A percentile compares a stretch with the other conserved stretches of the same genome.
phyloP scores from a whole-genome alignment of 1,140 invertebrate species.

The Pararge aegeria region DNA sequence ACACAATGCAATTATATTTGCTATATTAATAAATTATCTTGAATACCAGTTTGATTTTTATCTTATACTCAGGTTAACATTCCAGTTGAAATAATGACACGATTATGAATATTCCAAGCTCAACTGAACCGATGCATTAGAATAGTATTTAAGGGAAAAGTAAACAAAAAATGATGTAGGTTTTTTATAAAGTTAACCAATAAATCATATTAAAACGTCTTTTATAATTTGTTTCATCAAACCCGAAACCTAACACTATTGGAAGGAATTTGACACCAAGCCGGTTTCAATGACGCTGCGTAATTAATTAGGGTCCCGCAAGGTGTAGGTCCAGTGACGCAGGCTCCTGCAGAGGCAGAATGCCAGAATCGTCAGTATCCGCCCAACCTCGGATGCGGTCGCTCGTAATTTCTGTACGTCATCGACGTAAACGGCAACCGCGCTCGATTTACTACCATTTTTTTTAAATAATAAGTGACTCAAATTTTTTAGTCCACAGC shows the following conservation, averaged over 20 bases:
- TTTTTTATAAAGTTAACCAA: background rate
- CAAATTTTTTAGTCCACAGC: background rate
- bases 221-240: constrained; percentile 20
- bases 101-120: too few species aligned
- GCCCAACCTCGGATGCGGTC: constrained; percentile 42
- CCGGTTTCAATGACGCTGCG: constrained; percentile 52
- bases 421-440: constrained; percentile 9
- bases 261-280: constrained; percentile 45
- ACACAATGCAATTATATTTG: too few species aligned
- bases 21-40: too few species aligned
- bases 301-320: constrained; percentile 71
- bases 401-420: constrained; percentile 36
- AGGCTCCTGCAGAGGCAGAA: constrained; percentile 60
- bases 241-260: constrained; percentile 21
- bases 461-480: background rate
- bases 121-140: too few species aligned
- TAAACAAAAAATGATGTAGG: background rate
- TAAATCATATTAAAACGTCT: background rate
- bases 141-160: background rate
- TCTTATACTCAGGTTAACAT: too few species aligned
- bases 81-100: too few species aligned
- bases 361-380: constrained; percentile 43
- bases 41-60: too few species aligned
- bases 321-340: constrained; percentile 71
- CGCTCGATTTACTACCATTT: constrained; percentile 17